These are phyloP conservation scores for Operophtera brumata DNA, from an alignment of 2,888 invertebrate genomes.

Conservation along the genomic window DNA sequence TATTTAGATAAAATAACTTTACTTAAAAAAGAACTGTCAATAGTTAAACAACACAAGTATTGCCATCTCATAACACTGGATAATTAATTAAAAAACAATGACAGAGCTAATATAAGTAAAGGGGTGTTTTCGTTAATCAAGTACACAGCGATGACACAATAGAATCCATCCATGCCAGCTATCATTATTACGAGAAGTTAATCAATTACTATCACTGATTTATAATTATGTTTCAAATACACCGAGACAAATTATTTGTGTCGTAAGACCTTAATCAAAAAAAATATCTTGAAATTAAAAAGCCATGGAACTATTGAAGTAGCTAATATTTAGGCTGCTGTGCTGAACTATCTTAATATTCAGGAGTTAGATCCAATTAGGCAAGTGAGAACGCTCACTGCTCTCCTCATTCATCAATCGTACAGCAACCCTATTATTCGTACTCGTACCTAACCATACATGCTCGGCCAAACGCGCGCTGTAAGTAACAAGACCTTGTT, in stretches of 20 bases:
- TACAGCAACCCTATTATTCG: not conserved
- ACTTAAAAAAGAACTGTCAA: too few species aligned
- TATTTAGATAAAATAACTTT: not conserved
- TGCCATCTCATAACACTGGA: too few species aligned
- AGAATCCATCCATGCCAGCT: slow-evolving; percentile 8
- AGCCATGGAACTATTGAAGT: too few species aligned
- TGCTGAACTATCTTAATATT: not conserved
- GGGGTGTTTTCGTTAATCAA: not conserved
- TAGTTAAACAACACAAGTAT: too few species aligned
- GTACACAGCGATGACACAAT: slow-evolving; percentile 17
- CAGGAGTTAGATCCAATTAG: not conserved
- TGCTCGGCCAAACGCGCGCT: not conserved
- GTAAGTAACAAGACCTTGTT: slow-evolving; percentile 7
- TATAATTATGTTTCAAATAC: slow-evolving; percentile 26
- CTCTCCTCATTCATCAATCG: not conserved
- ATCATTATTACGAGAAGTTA: slow-evolving; percentile 20
- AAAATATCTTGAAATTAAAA: slow-evolving; percentile 4
- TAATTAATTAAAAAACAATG: too few species aligned
- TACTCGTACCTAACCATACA: not conserved
- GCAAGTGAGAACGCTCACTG: not conserved
- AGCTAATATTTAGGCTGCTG: not conserved
- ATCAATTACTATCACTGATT: slow-evolving; percentile 22
- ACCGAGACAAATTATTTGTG: slow-evolving; percentile 16
- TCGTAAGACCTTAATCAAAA: slow-evolving; percentile 13
- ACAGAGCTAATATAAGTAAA: too few species aligned